Conservation (phyloP, 2,797 vertebrate genomes). For the Xenopus petersii region DNA sequence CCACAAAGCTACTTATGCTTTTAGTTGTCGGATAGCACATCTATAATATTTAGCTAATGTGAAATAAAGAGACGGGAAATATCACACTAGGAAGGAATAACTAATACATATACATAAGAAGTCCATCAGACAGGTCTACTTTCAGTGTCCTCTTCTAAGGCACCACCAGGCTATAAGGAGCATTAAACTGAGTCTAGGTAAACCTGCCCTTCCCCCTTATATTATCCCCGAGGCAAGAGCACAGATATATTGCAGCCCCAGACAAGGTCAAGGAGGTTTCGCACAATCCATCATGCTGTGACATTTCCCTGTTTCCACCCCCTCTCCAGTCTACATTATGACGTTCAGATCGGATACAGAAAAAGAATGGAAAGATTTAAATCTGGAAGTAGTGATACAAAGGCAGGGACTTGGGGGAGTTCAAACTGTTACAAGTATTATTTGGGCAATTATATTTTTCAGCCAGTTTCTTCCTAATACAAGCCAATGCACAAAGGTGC, state of each 20-base stretch:
- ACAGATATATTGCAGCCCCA: slow-evolving; percentile 39
- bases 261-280: slow-evolving; percentile 45
- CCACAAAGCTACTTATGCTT: slow-evolving; percentile 2
- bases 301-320: slow-evolving; percentile 31
- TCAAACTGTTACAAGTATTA: background rate
- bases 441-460: too few species aligned
- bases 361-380: background rate
- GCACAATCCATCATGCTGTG: slow-evolving; percentile 39
- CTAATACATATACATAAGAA: background rate
- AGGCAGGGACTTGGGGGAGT: background rate
- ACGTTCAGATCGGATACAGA: slow-evolving; percentile 24
- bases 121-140: too few species aligned
- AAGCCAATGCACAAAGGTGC: too few species aligned
- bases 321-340: slow-evolving; percentile 30
- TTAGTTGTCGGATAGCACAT: slow-evolving; percentile 6
- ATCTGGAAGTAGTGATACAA: background rate
- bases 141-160: too few species aligned
- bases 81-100: background rate
- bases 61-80: background rate
- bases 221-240: slow-evolving; percentile 24
- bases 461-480: too few species aligned
- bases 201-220: slow-evolving; percentile 4
- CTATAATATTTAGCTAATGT: background rate
- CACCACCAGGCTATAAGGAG: too few species aligned
- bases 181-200: slow-evolving; percentile 1